Evolutionary conservation across 2,797 vertebrate species (phyloP), one percentile per base, ranked within the genome.

Genomic region (Hydrocynus forskahlii): DNA sequence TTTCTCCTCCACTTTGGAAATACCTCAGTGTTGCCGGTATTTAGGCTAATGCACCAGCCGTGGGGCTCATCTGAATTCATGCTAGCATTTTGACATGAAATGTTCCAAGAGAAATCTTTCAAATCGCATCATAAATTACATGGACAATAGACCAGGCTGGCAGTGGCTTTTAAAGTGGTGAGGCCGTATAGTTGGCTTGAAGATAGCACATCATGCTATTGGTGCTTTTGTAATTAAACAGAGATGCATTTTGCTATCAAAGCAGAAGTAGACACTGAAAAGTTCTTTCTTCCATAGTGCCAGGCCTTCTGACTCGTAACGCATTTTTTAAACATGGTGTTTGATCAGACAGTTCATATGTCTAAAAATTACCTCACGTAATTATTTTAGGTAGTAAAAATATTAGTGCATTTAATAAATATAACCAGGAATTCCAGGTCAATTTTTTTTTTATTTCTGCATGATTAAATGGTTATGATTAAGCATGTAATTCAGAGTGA

Each of bases 1-100:
- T 82, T 71, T 84, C 78, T 70, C 54, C 52, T 84, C 25, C 67
- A 78, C 38, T 59, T 50, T 54, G 72, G 57, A 75, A 54, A 62
- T 43, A 75, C 21, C 55, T 81, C 54, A 7, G 23, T 60, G 60
- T 78, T 29, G 40, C 35, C 55, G 21, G 60, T 48, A 73, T 81
- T 66, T 79, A 40, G 52, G 67, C 66, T 25, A 76, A 71, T 72
- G 59, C 66, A 75, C 48, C 71, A 38, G 29, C 29, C 48, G 29
- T 23, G 21, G 40, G 12, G 29, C n/a, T 76, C 73, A 57, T 67
- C 21, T 67, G 38, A 25, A 71, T 79, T 66, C 23, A 59, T 59
- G 55, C 10, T 43, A 55, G 71, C 1, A 60, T 40, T 62, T 76
- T 68, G n/a, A 52, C 25, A 54, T 45, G 72, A 60, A 74, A 74